A percentile compares a stretch with the other conserved stretches of the same genome.
These are phyloP conservation scores for Linnaemya tessellans DNA, from an alignment of 2,888 invertebrate species.

Conservation along the genomic window DNA sequence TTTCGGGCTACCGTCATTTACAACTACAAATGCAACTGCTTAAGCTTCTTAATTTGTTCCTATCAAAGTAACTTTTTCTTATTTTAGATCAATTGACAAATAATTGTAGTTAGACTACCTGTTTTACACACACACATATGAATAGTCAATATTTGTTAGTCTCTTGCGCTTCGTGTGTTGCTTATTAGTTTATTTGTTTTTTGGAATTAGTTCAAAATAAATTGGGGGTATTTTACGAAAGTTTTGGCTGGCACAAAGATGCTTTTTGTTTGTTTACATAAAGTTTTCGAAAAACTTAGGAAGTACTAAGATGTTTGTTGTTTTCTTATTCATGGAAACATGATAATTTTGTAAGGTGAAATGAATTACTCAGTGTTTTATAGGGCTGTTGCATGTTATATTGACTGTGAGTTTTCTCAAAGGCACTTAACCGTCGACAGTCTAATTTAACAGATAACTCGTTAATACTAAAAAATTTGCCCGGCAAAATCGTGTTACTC, in stretches of 20 bases:
- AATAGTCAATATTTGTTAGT: conserved; percentile 25
- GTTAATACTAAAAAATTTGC: too few relatives aligned
- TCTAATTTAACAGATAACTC: too few relatives aligned
- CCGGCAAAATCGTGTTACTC: too few relatives aligned
- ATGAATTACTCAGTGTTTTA: neutral
- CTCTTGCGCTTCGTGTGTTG: neutral
- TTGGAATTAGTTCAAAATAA: conserved; percentile 8
- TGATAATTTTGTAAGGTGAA: conserved; percentile 14
- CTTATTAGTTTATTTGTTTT: conserved; percentile 1
- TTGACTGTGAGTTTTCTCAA: too few relatives aligned
- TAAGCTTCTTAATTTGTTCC: conserved; percentile 21
- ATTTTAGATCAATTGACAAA: conserved; percentile 53
- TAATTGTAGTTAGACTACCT: conserved; percentile 48
- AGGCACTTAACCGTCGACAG: too few relatives aligned
- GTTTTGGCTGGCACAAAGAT: neutral
- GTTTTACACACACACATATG: conserved; percentile 24
- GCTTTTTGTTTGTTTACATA: conserved; percentile 18
- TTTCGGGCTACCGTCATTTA: neutral
- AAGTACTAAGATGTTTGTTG: conserved; percentile 8
- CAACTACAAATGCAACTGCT: neutral
- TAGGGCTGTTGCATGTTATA: too few relatives aligned
- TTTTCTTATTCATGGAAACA: conserved; percentile 1
- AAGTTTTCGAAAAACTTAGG: conserved; percentile 24
- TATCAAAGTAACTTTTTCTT: conserved; percentile 14
- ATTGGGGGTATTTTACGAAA: conserved; percentile 1